phyloP scores from a whole-genome alignment of 1,140 invertebrate genomes.

The Anoplolepis gracilipes region DNA sequence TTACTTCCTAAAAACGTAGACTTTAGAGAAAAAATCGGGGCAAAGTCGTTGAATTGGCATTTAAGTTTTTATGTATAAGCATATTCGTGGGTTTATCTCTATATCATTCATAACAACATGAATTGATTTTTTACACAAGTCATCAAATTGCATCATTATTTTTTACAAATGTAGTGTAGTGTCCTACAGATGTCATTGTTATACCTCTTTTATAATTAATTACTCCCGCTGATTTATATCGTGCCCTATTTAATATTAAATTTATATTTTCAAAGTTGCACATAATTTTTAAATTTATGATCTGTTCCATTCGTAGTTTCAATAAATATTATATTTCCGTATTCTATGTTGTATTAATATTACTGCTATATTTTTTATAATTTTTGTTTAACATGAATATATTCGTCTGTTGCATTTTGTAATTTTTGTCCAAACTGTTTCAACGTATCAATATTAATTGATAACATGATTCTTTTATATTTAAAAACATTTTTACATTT shows the following conservation, averaged over 20 bases:
- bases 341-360: background rate
- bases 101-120: too few relatives aligned
- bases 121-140: too few relatives aligned
- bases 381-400: background rate
- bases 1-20: too few relatives aligned
- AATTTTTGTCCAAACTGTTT: background rate
- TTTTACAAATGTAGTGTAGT: too few relatives aligned
- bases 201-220: background rate
- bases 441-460: background rate
- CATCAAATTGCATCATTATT: too few relatives aligned
- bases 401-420: background rate
- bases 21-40: too few relatives aligned
- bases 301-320: background rate
- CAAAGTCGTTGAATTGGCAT: too few relatives aligned
- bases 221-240: background rate
- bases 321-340: background rate
- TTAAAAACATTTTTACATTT: background rate
- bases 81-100: too few relatives aligned
- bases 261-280: background rate
- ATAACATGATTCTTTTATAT: background rate
- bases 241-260: background rate
- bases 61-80: too few relatives aligned
- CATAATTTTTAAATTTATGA: background rate
- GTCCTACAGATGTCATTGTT: too few relatives aligned
- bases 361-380: background rate